A percentile compares a stretch with the other conserved stretches of the same genome.
These are phyloP conservation scores for Chromoteleia sp. DNA, from an alignment of 2,888 invertebrate genomes.

Conservation along the genomic window DNA sequence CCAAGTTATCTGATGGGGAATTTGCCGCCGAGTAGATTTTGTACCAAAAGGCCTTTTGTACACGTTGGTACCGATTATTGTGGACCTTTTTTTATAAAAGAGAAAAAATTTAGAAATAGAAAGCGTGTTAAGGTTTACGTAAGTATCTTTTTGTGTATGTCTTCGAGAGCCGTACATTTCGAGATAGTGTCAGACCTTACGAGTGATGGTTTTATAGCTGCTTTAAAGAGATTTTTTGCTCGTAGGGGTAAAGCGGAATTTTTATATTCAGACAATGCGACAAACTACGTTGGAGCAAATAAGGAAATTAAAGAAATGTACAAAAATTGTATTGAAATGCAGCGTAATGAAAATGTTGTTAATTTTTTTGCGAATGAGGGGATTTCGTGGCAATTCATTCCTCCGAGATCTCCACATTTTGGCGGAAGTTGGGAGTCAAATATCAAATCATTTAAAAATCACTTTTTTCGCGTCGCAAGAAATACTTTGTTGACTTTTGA, in stretches of 20 bases:
- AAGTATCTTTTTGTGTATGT: constrained; percentile 76
- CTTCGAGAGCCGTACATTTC: constrained; percentile 77
- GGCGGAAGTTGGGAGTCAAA: constrained; percentile 75
- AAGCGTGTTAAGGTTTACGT: constrained; percentile 11
- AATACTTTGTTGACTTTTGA: constrained; percentile 70
- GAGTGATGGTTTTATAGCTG: constrained; percentile 75
- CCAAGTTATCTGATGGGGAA: constrained; percentile 9
- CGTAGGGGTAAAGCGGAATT: constrained; percentile 73
- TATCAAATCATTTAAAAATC: constrained; percentile 74
- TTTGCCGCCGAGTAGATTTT: constrained; percentile 8
- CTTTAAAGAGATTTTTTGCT: constrained; percentile 77
- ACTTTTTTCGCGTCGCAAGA: constrained; percentile 69
- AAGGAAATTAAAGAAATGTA: constrained; percentile 67
- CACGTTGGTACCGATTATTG: constrained; percentile 21
- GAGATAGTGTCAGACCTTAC: constrained; percentile 76
- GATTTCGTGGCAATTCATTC: constrained; percentile 73
- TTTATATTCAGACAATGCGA: constrained; percentile 77
- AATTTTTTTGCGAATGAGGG: constrained; percentile 31
- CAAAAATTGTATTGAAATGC: background rate
- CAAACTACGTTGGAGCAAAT: constrained; percentile 78
- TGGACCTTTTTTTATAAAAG: constrained; percentile 22
- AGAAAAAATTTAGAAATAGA: constrained; percentile 25
- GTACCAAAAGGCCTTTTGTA: background rate
- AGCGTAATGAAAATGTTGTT: background rate
- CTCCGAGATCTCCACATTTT: constrained; percentile 72